phyloP scores from a whole-genome alignment of 2,113 vertebrate species.

The Equus quagga region DNA sequence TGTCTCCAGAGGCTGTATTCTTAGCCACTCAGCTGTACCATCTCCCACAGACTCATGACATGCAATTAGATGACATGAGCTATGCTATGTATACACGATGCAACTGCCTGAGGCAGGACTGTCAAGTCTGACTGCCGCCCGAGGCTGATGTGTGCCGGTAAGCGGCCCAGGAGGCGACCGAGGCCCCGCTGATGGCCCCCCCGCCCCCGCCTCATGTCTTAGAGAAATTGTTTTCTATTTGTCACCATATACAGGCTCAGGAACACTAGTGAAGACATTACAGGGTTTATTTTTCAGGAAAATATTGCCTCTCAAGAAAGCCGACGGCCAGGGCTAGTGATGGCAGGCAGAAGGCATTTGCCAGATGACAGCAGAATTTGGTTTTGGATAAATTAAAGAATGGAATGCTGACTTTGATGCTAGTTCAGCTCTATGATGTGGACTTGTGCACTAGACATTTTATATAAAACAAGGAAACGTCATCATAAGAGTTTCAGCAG shows the following conservation, averaged over 20 bases:
- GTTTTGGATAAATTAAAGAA: not conserved
- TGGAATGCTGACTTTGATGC: not conserved
- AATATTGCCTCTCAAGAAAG: conserved; percentile 48
- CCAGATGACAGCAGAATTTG: not conserved
- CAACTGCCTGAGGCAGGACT: not conserved
- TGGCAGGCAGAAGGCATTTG: conserved; percentile 12
- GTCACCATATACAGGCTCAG: not conserved
- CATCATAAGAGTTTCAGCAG: not conserved
- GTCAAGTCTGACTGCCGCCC: not conserved
- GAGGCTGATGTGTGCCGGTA: not conserved
- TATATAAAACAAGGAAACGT: not conserved
- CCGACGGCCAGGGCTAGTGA: not conserved
- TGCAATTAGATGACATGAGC: not conserved
- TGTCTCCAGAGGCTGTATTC: not conserved
- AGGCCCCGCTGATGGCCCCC: not conserved
- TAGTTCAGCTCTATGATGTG: not conserved
- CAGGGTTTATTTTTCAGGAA: conserved; percentile 32
- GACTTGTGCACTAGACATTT: not conserved
- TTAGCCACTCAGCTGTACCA: too few species aligned
- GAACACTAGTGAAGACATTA: conserved; percentile 15
- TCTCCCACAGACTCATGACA: not conserved
- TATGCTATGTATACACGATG: rapidly evolving
- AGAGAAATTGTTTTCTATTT: not conserved
- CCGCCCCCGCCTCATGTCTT: not conserved
- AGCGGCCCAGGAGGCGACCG: not conserved